Conservation (phyloP, 1,140 invertebrate genomes). For the Polyergus mexicanus region DNA sequence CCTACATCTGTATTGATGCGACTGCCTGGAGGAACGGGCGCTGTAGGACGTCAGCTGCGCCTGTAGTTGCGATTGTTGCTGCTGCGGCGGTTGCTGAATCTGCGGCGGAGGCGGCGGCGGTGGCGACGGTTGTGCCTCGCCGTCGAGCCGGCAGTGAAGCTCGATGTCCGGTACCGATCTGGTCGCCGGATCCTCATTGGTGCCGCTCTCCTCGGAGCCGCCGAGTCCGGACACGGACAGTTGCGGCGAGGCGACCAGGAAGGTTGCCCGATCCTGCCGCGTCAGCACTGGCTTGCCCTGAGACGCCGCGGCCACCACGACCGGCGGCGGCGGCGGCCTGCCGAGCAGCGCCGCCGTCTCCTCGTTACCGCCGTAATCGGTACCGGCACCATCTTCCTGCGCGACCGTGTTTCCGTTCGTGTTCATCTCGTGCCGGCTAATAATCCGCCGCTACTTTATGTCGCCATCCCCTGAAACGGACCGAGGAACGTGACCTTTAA, state of each 20-base stretch:
- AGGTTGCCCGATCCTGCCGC: slow-evolving; percentile 93
- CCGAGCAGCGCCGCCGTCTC: slow-evolving; percentile 92
- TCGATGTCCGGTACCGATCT: slow-evolving; percentile 96
- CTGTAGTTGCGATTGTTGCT: slow-evolving; percentile 79
- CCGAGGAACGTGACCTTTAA: neutral
- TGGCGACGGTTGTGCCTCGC: slow-evolving; percentile 78
- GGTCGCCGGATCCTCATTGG: slow-evolving; percentile 90
- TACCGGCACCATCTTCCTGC: slow-evolving; percentile 83
- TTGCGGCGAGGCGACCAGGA: slow-evolving; percentile 91
- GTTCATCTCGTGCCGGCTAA: slow-evolving; percentile 79
- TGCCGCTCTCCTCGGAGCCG: slow-evolving; percentile 92
- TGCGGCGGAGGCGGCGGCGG: slow-evolving; percentile 87
- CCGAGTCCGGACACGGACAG: slow-evolving; percentile 91
- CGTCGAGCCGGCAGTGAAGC: slow-evolving; percentile 90
- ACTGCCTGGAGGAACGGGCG: slow-evolving; percentile 75
- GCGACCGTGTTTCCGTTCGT: slow-evolving; percentile 82
- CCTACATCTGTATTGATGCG: slow-evolving; percentile 87
- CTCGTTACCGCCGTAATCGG: slow-evolving; percentile 89
- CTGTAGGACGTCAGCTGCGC: slow-evolving; percentile 71
- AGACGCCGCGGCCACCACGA: slow-evolving; percentile 85
- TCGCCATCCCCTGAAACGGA: slow-evolving; percentile 69
- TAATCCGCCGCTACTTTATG: slow-evolving; percentile 58
- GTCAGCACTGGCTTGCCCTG: slow-evolving; percentile 92
- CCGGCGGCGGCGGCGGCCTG: slow-evolving; percentile 87
- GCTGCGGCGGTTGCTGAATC: slow-evolving; percentile 82